These are phyloP conservation scores for Phoxinus phoxinus DNA, from an alignment of 2,113 vertebrate species.

Conservation along the genomic window DNA sequence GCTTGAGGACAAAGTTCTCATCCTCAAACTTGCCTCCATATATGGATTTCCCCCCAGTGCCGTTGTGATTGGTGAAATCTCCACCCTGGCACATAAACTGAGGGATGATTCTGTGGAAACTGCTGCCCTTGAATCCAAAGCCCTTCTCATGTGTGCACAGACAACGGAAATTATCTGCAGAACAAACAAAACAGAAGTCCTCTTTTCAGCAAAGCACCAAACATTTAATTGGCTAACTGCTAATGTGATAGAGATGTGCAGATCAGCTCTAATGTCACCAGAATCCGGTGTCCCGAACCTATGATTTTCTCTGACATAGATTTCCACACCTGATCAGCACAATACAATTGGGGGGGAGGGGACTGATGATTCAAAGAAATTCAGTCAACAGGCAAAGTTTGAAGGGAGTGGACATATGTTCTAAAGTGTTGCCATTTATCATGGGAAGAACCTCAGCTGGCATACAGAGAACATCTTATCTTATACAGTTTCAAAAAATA, in stretches of 20 bases:
- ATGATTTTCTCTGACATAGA: no score
- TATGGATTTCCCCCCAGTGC: conserved; percentile 96
- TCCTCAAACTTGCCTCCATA: conserved; percentile 96
- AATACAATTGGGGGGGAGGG: background rate
- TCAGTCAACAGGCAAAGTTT: background rate
- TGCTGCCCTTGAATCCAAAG: conserved; percentile 96
- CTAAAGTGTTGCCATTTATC: background rate
- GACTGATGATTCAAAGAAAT: background rate
- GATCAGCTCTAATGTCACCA: no score
- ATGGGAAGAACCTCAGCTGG: background rate
- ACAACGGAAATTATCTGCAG: conserved; percentile 92
- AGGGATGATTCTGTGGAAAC: conserved; percentile 95
- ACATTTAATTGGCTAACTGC: no score
- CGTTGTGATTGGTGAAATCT: conserved; percentile 97
- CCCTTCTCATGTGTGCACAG: conserved; percentile 96
- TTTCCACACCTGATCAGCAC: no score
- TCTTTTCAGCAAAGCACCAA: no score
- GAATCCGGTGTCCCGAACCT: no score
- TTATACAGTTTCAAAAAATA: background rate
- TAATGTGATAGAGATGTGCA: no score
- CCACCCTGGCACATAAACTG: conserved; percentile 99
- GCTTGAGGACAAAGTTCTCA: conserved; percentile 98
- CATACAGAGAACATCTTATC: background rate
- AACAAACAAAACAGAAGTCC: background rate
- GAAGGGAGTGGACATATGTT: background rate